Evolutionary conservation across 2,888 invertebrate genomes (phyloP).

Genomic region (Heliconius ismenius): DNA sequence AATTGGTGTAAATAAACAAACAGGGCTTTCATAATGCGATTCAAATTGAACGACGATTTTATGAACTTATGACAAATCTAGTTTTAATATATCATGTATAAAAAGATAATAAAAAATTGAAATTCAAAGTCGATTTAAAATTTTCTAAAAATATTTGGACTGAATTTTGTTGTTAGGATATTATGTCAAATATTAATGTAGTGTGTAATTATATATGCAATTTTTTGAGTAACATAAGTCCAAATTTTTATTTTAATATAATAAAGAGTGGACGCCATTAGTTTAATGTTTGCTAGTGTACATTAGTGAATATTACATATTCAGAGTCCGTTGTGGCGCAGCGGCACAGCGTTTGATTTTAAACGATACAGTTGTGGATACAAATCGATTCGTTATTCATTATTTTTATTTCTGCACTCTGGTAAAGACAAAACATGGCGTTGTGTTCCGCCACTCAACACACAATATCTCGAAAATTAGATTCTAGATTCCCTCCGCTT

Average conservation of each 20-base stretch:
- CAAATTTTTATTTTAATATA: constrained; percentile 1
- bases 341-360: no score
- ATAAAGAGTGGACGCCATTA: neutral
- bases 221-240: neutral
- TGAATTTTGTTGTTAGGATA: neutral
- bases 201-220: neutral
- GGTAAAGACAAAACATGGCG: neutral
- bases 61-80: constrained; percentile 5
- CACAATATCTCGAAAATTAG: no score
- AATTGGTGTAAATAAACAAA: neutral
- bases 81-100: neutral
- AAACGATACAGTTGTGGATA: neutral
- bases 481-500: no score
- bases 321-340: neutral
- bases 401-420: neutral
- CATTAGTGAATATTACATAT: neutral
- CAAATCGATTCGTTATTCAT: neutral
- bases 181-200: constrained; percentile 9
- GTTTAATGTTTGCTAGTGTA: neutral
- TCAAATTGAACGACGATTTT: neutral
- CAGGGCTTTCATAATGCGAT: neutral
- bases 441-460: neutral
- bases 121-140: neutral
- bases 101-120: neutral
- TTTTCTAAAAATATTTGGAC: neutral